These are phyloP conservation scores for Camptogramma bilineatum DNA, from an alignment of 2,888 invertebrate species.

Conservation along the genomic window DNA sequence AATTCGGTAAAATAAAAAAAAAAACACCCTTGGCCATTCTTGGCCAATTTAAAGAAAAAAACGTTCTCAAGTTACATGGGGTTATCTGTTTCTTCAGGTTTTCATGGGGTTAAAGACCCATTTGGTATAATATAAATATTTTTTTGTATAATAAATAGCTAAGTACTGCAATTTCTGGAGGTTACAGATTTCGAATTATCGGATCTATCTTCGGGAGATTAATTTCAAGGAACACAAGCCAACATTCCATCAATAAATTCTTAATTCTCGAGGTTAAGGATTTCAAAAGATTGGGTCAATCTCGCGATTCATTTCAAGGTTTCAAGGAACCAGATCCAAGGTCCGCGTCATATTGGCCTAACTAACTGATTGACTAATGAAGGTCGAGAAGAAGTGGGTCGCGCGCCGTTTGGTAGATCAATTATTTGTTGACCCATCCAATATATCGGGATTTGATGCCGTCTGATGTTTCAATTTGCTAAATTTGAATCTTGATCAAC, in stretches of 20 bases:
- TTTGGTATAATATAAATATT: too few species aligned
- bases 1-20: too few species aligned
- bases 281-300: not conserved
- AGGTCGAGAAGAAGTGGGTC: conserved; percentile 63
- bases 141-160: too few species aligned
- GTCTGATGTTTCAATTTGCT: conserved; percentile 54
- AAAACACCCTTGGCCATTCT: too few species aligned
- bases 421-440: conserved; percentile 70
- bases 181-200: too few species aligned
- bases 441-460: conserved; percentile 68
- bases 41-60: too few species aligned
- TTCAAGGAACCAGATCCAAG: conserved; percentile 26
- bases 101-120: too few species aligned
- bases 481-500: conserved; percentile 12
- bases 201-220: too few species aligned
- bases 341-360: conserved; percentile 44
- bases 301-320: conserved; percentile 22
- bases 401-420: conserved; percentile 56
- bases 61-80: too few species aligned
- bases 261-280: not conserved
- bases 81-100: too few species aligned
- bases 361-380: conserved; percentile 58
- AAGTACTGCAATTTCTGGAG: too few species aligned
- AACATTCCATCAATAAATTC: not conserved
- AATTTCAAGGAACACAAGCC: too few species aligned